These are phyloP conservation scores for Coenonympha arcania DNA, from an alignment of 2,888 invertebrate genomes.

Conservation along the genomic window DNA sequence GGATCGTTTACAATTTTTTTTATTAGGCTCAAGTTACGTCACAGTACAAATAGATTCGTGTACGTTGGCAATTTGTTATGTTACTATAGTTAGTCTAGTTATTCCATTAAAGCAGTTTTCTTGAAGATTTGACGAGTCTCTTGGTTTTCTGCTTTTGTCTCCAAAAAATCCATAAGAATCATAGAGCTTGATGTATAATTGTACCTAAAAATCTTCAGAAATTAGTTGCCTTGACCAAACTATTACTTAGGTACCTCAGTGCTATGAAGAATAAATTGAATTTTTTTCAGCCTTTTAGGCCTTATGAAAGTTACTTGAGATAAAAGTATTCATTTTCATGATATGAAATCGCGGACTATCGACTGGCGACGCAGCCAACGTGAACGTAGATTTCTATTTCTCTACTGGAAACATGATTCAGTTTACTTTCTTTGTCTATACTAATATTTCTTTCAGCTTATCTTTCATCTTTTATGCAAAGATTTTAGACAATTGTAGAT, in stretches of 20 bases:
- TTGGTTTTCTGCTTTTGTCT: too few species aligned
- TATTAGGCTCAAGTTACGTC: neutral
- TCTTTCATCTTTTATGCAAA: neutral
- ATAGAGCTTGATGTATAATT: too few species aligned
- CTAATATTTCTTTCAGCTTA: conserved; percentile 23
- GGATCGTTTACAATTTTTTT: neutral
- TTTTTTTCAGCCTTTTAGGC: too few species aligned
- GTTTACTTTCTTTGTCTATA: conserved; percentile 33
- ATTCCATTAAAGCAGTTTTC: too few species aligned
- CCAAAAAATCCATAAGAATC: too few species aligned
- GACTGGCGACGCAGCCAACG: conserved; percentile 35
- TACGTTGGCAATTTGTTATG: neutral
- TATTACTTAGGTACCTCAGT: too few species aligned
- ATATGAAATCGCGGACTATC: conserved; percentile 46
- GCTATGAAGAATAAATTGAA: too few species aligned
- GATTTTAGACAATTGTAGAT: neutral
- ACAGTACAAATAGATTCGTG: neutral
- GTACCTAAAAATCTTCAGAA: too few species aligned
- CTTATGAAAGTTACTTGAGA: conserved; percentile 49
- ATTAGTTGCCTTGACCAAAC: too few species aligned
- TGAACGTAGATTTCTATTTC: conserved; percentile 59
- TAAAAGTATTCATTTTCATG: conserved; percentile 56
- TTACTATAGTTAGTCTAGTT: neutral
- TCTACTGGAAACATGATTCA: conserved; percentile 54
- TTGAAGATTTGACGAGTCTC: too few species aligned